phyloP scores from a whole-genome alignment of 2,888 invertebrate species.

The Psococerastis gibbosa region DNA sequence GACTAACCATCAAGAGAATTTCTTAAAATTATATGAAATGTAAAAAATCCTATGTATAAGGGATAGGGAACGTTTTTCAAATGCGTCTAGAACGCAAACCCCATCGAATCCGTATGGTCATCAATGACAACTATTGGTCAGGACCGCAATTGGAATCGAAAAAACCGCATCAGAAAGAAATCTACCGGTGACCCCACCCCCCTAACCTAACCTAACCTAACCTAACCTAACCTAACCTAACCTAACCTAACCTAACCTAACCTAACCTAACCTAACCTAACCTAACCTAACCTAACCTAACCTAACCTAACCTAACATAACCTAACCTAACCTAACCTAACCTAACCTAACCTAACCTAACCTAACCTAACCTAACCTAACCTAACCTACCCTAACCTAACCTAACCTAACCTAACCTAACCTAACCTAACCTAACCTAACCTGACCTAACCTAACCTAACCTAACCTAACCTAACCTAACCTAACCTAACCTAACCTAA shows the following conservation, averaged over 20 bases:
- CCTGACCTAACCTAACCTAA: slow-evolving; percentile 1
- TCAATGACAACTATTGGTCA: no score
- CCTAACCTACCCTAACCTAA: no score
- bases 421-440: slow-evolving; percentile 1
- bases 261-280: slow-evolving; percentile 1
- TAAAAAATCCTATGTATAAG: no score
- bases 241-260: slow-evolving; percentile 1
- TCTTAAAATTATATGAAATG: no score
- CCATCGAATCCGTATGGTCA: no score
- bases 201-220: no score
- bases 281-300: slow-evolving; percentile 1
- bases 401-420: slow-evolving; percentile 1
- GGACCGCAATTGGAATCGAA: no score
- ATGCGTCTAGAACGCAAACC: no score
- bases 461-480: slow-evolving; percentile 1
- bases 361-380: slow-evolving; percentile 1
- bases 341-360: background rate
- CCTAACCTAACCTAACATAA: slow-evolving; percentile 1
- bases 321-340: slow-evolving; percentile 1
- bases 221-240: slow-evolving; percentile 4
- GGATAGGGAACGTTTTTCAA: no score
- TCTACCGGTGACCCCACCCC: no score
- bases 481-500: slow-evolving; percentile 1
- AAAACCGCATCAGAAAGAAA: no score
- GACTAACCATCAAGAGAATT: no score